Percentiles rank a stretch among this genome's conserved stretches.
Conservation (phyloP, 1,140 invertebrate species). For the Cotesia typhae region DNA sequence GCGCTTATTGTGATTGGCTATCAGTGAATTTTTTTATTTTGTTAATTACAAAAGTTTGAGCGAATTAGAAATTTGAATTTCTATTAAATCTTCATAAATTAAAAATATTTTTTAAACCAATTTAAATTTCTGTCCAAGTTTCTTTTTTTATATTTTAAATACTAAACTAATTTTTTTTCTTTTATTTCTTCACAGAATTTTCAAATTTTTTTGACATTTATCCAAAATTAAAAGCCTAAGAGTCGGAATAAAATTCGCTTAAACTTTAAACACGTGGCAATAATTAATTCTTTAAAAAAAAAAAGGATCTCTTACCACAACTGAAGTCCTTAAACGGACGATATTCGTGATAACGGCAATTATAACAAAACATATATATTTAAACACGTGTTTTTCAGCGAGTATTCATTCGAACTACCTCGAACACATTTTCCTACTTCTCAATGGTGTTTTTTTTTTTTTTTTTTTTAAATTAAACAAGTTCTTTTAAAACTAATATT, state of each 20-base stretch:
- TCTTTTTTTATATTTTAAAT: no score
- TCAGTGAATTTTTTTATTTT: no score
- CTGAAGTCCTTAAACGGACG: conserved; percentile 22
- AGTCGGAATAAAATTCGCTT: no score
- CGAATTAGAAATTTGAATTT: no score
- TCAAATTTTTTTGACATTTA: no score
- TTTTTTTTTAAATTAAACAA: not conserved
- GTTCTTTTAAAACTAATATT: not conserved
- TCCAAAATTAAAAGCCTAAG: no score
- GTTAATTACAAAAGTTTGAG: no score
- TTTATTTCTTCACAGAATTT: no score
- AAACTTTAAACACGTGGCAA: conserved; percentile 12
- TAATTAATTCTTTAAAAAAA: conserved; percentile 4
- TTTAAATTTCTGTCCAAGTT: no score
- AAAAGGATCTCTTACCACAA: conserved; percentile 32
- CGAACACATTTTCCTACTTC: conserved; percentile 7
- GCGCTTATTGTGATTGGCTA: conserved; percentile 15
- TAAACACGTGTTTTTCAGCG: conserved; percentile 16
- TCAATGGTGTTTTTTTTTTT: not conserved
- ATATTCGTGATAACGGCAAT: conserved; percentile 34
- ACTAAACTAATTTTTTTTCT: no score
- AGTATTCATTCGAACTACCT: conserved; percentile 24
- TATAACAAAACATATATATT: not conserved
- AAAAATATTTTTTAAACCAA: no score
- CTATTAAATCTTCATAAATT: no score